Percentiles rank a stretch among this genome's conserved stretches.
phyloP scores from a whole-genome alignment of 2,113 vertebrate genomes.

The Pluvianellus socialis region DNA sequence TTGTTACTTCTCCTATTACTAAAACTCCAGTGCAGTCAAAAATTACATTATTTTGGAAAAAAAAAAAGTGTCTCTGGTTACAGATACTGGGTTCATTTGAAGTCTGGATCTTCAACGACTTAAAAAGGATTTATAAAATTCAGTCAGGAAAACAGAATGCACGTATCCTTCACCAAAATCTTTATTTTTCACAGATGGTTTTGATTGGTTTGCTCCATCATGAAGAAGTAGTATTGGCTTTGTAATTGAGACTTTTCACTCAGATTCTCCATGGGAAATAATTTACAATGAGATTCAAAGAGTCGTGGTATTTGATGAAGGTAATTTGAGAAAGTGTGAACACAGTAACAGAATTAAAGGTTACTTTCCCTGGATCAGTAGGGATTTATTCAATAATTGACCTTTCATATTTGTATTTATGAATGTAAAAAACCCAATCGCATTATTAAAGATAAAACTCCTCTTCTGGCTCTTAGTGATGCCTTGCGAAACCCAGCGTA shows the following conservation, averaged over 20 bases:
- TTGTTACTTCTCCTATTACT: neutral
- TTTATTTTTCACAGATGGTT: neutral
- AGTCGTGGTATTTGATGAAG: neutral
- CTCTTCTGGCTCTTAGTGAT: neutral
- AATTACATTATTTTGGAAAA: neutral
- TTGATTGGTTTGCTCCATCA: neutral
- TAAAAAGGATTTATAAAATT: neutral
- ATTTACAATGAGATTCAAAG: neutral
- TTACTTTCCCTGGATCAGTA: neutral
- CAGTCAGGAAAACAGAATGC: neutral
- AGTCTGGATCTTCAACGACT: neutral
- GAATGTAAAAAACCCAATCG: neutral
- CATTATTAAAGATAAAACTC: neutral
- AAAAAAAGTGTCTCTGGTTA: neutral
- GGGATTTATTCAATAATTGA: neutral
- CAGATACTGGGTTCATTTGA: neutral
- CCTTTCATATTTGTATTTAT: neutral
- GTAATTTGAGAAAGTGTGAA: neutral
- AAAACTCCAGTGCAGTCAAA: neutral
- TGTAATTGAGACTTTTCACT: neutral
- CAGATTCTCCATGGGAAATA: neutral
- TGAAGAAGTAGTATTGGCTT: neutral
- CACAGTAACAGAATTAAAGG: neutral
- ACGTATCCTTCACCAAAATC: neutral
- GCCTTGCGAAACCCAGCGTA: neutral